A percentile compares a stretch with the other conserved stretches of the same genome.
Evolutionary conservation across 2,888 invertebrate species (phyloP).

Genomic region (Eupithecia abbreviata): DNA sequence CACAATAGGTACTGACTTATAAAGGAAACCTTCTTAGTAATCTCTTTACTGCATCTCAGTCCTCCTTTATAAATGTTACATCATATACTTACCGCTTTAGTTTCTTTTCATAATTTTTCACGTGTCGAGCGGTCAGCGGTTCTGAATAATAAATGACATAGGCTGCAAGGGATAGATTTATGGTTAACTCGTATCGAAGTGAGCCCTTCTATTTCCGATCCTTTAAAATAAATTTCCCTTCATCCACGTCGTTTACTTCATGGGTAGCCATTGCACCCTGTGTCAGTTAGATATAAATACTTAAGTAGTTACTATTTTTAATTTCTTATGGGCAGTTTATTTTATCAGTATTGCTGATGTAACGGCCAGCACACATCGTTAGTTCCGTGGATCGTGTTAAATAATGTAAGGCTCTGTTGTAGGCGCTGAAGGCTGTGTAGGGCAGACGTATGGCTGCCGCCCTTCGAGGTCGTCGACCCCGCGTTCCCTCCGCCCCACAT

Average conservation of each 20-base stretch:
- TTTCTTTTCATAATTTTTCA: constrained; percentile 31
- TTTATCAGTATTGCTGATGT: constrained; percentile 52
- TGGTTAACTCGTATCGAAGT: constrained; percentile 57
- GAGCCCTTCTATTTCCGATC: constrained; percentile 55
- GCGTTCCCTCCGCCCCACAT: constrained; percentile 71
- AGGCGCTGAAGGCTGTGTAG: constrained; percentile 59
- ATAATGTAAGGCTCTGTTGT: constrained; percentile 66
- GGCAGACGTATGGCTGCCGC: constrained; percentile 52
- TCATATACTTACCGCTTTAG: constrained; percentile 21
- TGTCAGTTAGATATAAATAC: constrained; percentile 19
- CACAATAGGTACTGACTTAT: background rate
- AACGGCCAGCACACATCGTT: constrained; percentile 58
- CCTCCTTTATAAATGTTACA: background rate
- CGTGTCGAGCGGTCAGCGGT: constrained; percentile 50
- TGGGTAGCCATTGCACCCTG: constrained; percentile 36
- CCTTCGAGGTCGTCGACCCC: constrained; percentile 70
- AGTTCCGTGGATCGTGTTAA: constrained; percentile 67
- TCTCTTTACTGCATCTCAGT: background rate
- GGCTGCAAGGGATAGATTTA: constrained; percentile 67
- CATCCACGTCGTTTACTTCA: constrained; percentile 44
- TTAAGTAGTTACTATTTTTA: background rate
- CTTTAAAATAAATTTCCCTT: constrained; percentile 56
- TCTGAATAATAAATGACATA: constrained; percentile 69
- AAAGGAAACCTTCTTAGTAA: background rate
- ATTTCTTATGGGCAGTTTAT: constrained; percentile 36